Conservation (phyloP, 2,888 invertebrate species). For the Ditylenchus weischeri region DNA sequence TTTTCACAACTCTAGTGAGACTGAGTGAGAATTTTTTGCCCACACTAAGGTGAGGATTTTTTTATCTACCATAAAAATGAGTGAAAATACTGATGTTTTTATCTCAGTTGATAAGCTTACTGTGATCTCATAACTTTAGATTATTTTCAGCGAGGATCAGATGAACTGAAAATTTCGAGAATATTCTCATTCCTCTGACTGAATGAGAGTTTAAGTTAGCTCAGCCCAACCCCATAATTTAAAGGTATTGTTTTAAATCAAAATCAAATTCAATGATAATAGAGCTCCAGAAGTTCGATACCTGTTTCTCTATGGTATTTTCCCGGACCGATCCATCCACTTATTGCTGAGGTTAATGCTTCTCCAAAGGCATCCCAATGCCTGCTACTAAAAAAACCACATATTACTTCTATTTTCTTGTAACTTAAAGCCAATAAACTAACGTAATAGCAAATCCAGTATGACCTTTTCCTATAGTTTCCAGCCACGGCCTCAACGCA, state of each 20-base stretch:
- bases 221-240: no score
- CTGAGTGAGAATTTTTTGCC: no score
- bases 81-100: no score
- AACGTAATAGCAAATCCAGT: slow-evolving; percentile 46
- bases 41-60: no score
- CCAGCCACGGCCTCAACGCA: slow-evolving; percentile 47
- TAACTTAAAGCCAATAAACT: background rate
- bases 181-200: no score
- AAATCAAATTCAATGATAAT: background rate
- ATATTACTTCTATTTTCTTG: background rate
- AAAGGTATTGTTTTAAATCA: background rate
- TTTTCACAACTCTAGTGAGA: no score
- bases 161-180: no score
- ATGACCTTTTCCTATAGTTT: slow-evolving; percentile 47
- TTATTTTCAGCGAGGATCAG: no score
- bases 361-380: slow-evolving; percentile 55
- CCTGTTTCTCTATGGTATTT: slow-evolving; percentile 46
- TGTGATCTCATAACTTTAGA: no score
- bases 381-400: slow-evolving; percentile 32
- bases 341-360: slow-evolving; percentile 37
- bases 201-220: no score
- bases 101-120: no score
- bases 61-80: no score
- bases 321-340: slow-evolving; percentile 48
- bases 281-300: background rate